Evolutionary conservation across 2,888 invertebrate species (phyloP), one percentile per base, ranked within the genome.

Genomic region (Acleris literana): DNA sequence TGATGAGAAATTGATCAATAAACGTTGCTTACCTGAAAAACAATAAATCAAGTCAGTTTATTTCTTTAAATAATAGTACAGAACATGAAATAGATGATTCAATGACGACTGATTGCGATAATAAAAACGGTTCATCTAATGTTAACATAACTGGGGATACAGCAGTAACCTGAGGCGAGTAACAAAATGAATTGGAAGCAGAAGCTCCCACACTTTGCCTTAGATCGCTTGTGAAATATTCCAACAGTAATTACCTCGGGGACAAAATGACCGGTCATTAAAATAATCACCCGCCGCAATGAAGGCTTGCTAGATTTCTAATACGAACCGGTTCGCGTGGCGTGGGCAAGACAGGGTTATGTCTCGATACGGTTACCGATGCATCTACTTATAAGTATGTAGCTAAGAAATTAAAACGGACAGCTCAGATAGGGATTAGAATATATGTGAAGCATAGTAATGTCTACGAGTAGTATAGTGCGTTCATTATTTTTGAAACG

Each of bases 241-340:
- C 75, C 71, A 75, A 72, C 65, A 72, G 75, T 81, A 85, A 86
- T 87, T 87, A 85, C 77, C 68, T 69, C 78, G 78, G 83, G 82
- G 85, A 86, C 85, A 81, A 85, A 88, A 88, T 85, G 78, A 79
- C 78, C 77, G 79, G 80, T 83, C 85, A 89, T 90, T 88, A 89
- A 82, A 84, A 83, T 90, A 89, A 90, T 88, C 71, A 80, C 70
- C 67, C 73, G 72, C 65, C 71, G 72, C 72, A 77, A 80, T 81
- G 77, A 78, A 77, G 81, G 73, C 74, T 72, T 59, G 67, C 68
- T 72, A 77, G 80, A 83, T 84, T 86, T 86, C 87, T 83, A 84
- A 84, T 79, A 55, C 53, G 43, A 57, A 68, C 68, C 68, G 60
- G 68, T 68, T 25, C 22, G 39, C n/a, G 68, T 64, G 56, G 46